Conservation (phyloP, 2,113 vertebrate genomes). For the Nipponia nippon region DNA sequence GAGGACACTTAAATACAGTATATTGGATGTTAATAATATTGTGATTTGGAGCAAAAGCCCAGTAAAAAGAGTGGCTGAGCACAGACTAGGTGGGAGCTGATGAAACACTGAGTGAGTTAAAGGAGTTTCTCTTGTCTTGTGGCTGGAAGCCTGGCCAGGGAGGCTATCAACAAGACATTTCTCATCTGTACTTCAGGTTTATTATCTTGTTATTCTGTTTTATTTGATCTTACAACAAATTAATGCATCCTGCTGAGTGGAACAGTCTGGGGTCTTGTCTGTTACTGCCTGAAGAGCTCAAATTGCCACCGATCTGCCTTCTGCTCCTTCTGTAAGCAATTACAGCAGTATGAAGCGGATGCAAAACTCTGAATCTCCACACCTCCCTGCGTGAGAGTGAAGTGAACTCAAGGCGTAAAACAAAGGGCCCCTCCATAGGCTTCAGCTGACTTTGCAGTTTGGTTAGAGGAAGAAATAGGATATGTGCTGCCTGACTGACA, state of each 20-base stretch:
- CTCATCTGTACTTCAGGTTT: neutral
- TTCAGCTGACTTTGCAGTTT: neutral
- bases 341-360: neutral
- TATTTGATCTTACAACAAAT: neutral
- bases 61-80: neutral
- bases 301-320: neutral
- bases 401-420: neutral
- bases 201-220: neutral
- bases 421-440: neutral
- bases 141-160: neutral
- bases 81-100: neutral
- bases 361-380: neutral
- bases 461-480: neutral
- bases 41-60: neutral
- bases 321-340: neutral
- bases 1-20: neutral
- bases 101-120: neutral
- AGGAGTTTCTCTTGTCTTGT: neutral
- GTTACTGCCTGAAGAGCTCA: neutral
- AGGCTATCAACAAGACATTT: neutral
- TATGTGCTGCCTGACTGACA: neutral
- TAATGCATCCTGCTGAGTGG: neutral
- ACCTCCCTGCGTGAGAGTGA: neutral
- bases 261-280: neutral
- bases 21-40: neutral